Base-by-base conservation (phyloP, 2,113 vertebrate genomes). In the Entelurus aequoreus region DNA sequence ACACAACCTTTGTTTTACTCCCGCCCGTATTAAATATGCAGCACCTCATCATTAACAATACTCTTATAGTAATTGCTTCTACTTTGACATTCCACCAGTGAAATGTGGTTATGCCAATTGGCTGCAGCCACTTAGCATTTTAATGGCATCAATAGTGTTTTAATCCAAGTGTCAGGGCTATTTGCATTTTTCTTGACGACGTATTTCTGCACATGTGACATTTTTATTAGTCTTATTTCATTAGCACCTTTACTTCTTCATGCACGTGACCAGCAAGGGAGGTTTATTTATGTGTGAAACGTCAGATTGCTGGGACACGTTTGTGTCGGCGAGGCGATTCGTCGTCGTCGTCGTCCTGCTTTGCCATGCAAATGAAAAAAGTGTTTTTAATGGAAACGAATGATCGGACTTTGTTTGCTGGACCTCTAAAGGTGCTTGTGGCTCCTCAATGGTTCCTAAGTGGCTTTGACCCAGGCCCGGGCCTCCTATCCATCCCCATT, bases 401-500 rank as follows among this genome's bases (percentile, higher is more conserved):
- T 89, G 86, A 75, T 86, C 8, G 40, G 74, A 12, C 60, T 67
- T 78, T 77, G 72, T 72, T 60, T 48, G 6, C 63, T 71, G n/a
- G 56, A 14, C 47, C 49, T 71, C 63, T 44, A 16, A 14, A 48
- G 64, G 79, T 82, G 77, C 67, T 81, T 90, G 87, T 84, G 86
- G 82, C 82, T 78, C 71, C 69, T 78, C 88, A 91, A 90, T 89
- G 89, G 90, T 91, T 87, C 75, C 79, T 85, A 79, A 81, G 85
- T 72, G 65, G 76, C 79, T 88, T 80, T 91, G 88, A 91, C 89
- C 90, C 85, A 73, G 75, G 69, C 78, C 82, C 76, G 84, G 86
- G 84, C 84, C 87, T 87, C 86, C 87, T 88, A 92, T 92, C 89
- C 89, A 91, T 91, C 89, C 90, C 87, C 86, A 92, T 91, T 91